Base-by-base conservation (phyloP, 2,888 invertebrate species). In the Neoscelio sp. region DNA sequence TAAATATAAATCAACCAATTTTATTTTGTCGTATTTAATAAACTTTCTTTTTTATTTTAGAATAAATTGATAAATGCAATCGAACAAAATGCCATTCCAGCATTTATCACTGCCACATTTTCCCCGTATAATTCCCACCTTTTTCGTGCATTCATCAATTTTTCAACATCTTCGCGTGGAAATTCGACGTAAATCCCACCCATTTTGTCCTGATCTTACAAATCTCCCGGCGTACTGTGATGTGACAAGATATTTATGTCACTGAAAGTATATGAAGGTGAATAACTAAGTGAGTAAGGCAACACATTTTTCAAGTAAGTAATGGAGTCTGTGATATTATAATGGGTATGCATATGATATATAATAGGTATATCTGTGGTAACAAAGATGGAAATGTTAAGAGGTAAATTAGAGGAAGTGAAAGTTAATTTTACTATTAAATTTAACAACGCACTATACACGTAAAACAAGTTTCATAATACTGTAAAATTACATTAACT, bases 281-380 rank as follows among this genome's bases (percentile, higher is more conserved):
- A 58, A 68, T 68, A 68, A 56, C 56, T 56, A 58, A 70, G 58
- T 50, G 58, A 70, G 68, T 56, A 46, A 68, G 56, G 60, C 50
- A 70, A 60, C 50, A 50, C 60, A 70, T 60, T 70, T 70, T 70
- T 70, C 70, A 60, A 50, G 50, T 70, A 70, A 70, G 70, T 73
- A 54, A 54, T 46, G 26, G 48, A 65, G 48, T 33, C 15, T 28
- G 40, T 40, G 56, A 48, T 73, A 56, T 56, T 48, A 73, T 62
- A 56, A 65, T 73, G 73, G 56, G 56, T 54, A 73, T 23, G 23
- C 6, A 23, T 4, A 23, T 6, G 23, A 23, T 4, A 6, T 4
- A 3, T 6, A 23, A 23, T 4, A 3, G 3, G 23, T 4, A 23
- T 3, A 23, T n/a, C n/a, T n/a, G 54, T 64, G 28, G 48, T 48